phyloP scores from a whole-genome alignment of 2,888 invertebrate genomes.

The Limnephilus rhombicus region DNA sequence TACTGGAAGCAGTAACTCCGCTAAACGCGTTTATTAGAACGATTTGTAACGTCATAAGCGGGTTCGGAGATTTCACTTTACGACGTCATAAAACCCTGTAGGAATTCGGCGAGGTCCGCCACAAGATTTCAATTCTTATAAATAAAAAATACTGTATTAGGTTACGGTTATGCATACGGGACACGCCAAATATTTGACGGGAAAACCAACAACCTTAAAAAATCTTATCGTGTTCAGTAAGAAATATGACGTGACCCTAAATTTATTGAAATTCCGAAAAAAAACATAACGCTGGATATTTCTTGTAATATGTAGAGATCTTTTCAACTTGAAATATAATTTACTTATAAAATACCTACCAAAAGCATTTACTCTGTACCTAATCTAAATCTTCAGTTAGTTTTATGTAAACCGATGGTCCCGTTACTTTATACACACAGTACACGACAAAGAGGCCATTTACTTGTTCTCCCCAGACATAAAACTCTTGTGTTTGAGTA shows the following conservation, averaged over 20 bases:
- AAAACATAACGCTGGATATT: background rate
- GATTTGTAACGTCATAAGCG: conserved; percentile 45
- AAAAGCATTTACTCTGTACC: too few relatives aligned
- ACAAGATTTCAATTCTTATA: background rate
- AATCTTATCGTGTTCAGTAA: background rate
- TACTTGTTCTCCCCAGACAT: too few relatives aligned
- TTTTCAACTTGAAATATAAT: too few relatives aligned
- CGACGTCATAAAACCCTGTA: conserved; percentile 32
- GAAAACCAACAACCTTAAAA: background rate
- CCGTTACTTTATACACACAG: too few relatives aligned
- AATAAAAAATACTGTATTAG: background rate
- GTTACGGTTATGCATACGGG: conserved; percentile 8
- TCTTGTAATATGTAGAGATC: background rate
- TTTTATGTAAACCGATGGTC: too few relatives aligned
- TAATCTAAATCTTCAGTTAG: too few relatives aligned
- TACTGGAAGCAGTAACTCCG: conserved; percentile 28
- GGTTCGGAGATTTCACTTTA: conserved; percentile 39
- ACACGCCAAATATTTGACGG: background rate
- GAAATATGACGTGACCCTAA: background rate
- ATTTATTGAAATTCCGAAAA: background rate
- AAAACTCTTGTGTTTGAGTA: too few relatives aligned
- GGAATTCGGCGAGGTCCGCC: conserved; percentile 14
- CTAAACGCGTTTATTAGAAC: conserved; percentile 46
- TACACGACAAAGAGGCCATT: too few relatives aligned
- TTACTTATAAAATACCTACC: too few relatives aligned